Percentiles rank a stretch among this genome's conserved stretches.
These are phyloP conservation scores for Mythimna loreyi DNA, from an alignment of 2,888 invertebrate genomes.

Conservation along the genomic window DNA sequence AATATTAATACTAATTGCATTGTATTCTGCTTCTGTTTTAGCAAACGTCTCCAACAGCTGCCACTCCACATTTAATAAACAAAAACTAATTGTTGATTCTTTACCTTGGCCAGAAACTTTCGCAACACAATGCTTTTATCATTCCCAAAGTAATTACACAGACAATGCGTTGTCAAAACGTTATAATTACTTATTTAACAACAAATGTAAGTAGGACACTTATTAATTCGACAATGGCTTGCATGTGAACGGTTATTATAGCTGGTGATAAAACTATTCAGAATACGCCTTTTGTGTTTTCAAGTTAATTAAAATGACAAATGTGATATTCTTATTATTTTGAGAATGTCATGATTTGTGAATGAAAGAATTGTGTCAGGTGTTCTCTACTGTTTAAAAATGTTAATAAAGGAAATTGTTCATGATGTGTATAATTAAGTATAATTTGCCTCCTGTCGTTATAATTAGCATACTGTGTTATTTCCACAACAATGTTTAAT, in stretches of 20 bases:
- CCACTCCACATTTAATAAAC: slow-evolving; percentile 52
- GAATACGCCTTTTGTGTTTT: slow-evolving; percentile 60
- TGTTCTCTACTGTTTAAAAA: slow-evolving; percentile 42
- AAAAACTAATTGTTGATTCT: slow-evolving; percentile 60
- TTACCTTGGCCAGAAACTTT: slow-evolving; percentile 64
- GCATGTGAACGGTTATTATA: slow-evolving; percentile 64
- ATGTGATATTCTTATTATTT: slow-evolving; percentile 61
- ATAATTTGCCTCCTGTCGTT: slow-evolving; percentile 11
- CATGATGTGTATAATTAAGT: slow-evolving; percentile 28
- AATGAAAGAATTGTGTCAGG: slow-evolving; percentile 58
- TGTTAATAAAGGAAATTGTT: slow-evolving; percentile 41
- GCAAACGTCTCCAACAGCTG: slow-evolving; percentile 44
- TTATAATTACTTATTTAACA: slow-evolving; percentile 69
- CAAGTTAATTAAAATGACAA: slow-evolving; percentile 65
- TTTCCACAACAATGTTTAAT: slow-evolving; percentile 27
- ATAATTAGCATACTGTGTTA: slow-evolving; percentile 1
- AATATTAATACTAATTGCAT: slow-evolving; percentile 43
- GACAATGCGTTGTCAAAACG: slow-evolving; percentile 68
- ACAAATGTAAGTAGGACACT: slow-evolving; percentile 65
- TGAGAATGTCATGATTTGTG: slow-evolving; percentile 54
- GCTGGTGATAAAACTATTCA: slow-evolving; percentile 54
- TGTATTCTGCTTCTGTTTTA: slow-evolving; percentile 38
- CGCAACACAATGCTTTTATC: slow-evolving; percentile 62
- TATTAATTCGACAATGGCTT: slow-evolving; percentile 62
- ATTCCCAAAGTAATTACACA: slow-evolving; percentile 63